A percentile compares a stretch with the other conserved stretches of the same genome.
Evolutionary conservation across 2,888 invertebrate species (phyloP).

Genomic region (Nebria salina): DNA sequence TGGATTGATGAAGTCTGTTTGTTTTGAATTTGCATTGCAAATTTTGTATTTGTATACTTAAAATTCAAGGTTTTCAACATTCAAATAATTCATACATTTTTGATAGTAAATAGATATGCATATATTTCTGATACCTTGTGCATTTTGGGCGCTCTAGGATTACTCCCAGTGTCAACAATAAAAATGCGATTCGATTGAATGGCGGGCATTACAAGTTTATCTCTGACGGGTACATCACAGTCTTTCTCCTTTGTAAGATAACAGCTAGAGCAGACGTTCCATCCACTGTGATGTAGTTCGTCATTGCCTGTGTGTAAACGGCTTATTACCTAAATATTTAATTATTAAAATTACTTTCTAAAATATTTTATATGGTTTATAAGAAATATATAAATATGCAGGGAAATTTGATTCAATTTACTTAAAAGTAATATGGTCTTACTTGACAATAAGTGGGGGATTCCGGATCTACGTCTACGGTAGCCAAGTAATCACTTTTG

Average conservation of each 20-base stretch:
- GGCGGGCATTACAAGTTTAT: slow-evolving; percentile 84
- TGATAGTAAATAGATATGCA: neutral
- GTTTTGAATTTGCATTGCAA: slow-evolving; percentile 6
- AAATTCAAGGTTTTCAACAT: neutral
- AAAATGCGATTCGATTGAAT: slow-evolving; percentile 86
- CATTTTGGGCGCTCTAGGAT: slow-evolving; percentile 77
- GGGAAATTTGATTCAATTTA: neutral
- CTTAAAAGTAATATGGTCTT: slow-evolving; percentile 45
- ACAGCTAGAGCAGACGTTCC: slow-evolving; percentile 98
- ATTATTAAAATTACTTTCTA: slow-evolving; percentile 12
- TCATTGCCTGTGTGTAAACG: slow-evolving; percentile 84
- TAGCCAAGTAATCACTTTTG: slow-evolving; percentile 88
- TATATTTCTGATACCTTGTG: slow-evolving; percentile 69
- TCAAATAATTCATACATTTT: neutral
- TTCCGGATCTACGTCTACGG: slow-evolving; percentile 89
- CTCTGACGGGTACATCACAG: slow-evolving; percentile 68
- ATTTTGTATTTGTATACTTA: slow-evolving; percentile 19
- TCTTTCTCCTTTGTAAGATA: slow-evolving; percentile 63
- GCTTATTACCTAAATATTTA: slow-evolving; percentile 78
- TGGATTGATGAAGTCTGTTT: no score
- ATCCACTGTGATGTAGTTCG: slow-evolving; percentile 95
- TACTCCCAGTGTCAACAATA: slow-evolving; percentile 79
- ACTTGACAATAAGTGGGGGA: slow-evolving; percentile 89
- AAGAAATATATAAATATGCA: neutral
- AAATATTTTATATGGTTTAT: neutral